These are phyloP conservation scores for Prosopocoilus inquinatus DNA, from an alignment of 2,888 invertebrate genomes.

Conservation along the genomic window DNA sequence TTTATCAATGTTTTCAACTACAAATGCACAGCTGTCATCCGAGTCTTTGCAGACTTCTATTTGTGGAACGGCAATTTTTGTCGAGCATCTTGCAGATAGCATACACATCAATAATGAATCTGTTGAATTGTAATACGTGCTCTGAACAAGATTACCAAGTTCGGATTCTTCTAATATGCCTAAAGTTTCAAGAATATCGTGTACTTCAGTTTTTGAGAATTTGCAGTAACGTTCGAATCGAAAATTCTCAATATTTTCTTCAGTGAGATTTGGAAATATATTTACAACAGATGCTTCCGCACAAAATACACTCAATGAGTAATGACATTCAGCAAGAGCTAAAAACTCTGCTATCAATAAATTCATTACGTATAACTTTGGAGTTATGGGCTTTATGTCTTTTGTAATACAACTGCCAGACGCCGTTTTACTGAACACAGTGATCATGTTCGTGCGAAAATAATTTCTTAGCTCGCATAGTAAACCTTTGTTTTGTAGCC, in stretches of 20 bases:
- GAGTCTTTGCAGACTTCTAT: no score
- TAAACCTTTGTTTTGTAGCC: conserved; percentile 63
- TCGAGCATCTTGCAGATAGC: conserved; percentile 1
- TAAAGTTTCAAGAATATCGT: conserved; percentile 51
- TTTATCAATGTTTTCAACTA: conserved; percentile 8
- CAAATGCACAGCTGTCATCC: conserved; percentile 7
- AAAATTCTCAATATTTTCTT: conserved; percentile 6
- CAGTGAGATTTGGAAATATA: conserved; percentile 52
- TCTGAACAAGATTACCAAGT: conserved; percentile 27
- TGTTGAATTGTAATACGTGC: conserved; percentile 22
- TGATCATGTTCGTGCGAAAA: conserved; percentile 60
- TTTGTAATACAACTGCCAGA: conserved; percentile 45
- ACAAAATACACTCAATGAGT: conserved; percentile 60
- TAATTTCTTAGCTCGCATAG: conserved; percentile 59
- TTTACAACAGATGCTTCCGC: conserved; percentile 59
- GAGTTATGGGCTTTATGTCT: conserved; percentile 49
- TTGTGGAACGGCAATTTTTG: not conserved
- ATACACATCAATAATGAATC: conserved; percentile 15
- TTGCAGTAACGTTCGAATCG: conserved; percentile 34
- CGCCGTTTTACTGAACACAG: conserved; percentile 54
- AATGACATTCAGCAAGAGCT: conserved; percentile 57
- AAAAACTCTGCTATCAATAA: conserved; percentile 62
- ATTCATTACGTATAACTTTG: conserved; percentile 59
- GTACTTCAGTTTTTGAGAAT: conserved; percentile 53
- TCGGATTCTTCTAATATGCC: conserved; percentile 32